phyloP scores from a whole-genome alignment of 2,113 vertebrate genomes.

The Chaetops frenatus region DNA sequence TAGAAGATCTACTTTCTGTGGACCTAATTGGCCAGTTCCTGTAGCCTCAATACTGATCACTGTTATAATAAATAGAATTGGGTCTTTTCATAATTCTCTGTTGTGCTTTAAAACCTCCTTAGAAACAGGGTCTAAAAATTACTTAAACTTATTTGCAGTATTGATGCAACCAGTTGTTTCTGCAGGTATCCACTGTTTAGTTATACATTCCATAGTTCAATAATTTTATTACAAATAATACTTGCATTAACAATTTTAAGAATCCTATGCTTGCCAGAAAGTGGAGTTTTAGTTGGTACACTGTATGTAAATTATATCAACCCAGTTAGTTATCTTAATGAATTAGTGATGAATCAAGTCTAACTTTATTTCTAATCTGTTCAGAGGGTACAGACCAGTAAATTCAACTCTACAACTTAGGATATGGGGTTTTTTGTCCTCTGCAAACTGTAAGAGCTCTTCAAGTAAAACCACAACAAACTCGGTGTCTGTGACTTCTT shows the following conservation, averaged over 20 bases:
- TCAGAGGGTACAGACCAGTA: constrained; percentile 57
- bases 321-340: constrained; percentile 43
- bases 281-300: constrained; percentile 53
- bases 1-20: constrained; percentile 44
- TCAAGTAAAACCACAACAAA: constrained; percentile 66
- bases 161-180: constrained; percentile 65
- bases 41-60: constrained; percentile 54
- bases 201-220: constrained; percentile 74
- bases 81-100: constrained; percentile 15
- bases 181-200: constrained; percentile 63
- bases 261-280: constrained; percentile 31
- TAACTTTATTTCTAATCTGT: constrained; percentile 58
- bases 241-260: constrained; percentile 51
- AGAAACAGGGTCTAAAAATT: constrained; percentile 60
- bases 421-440: not conserved
- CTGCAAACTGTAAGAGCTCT: constrained; percentile 53
- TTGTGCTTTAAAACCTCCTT: constrained; percentile 58
- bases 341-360: constrained; percentile 58
- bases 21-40: constrained; percentile 61
- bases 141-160: constrained; percentile 64
- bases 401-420: constrained; percentile 37
- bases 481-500: constrained; percentile 65
- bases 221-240: constrained; percentile 60
- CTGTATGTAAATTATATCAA: constrained; percentile 60
- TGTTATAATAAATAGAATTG: constrained; percentile 49